Evolutionary conservation across 2,888 invertebrate genomes (phyloP).

Genomic region (Anoplius nigerrimus): DNA sequence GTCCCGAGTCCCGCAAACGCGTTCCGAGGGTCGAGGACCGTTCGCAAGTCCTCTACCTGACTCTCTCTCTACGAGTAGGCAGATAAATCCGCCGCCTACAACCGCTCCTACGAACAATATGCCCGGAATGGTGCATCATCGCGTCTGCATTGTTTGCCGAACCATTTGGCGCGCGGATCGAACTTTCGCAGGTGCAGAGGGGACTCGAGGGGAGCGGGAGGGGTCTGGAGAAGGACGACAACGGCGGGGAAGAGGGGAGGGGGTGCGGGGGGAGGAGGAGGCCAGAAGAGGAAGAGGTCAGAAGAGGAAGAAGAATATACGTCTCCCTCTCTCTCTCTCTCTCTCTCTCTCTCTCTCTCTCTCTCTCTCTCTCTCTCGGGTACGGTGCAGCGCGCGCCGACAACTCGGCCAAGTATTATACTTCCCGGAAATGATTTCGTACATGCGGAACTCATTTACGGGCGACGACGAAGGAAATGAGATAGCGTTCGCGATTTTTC

Average conservation of each 20-base stretch:
- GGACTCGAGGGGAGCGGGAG: conserved; percentile 7
- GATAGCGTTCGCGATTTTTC: no score
- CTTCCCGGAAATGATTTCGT: conserved; percentile 7
- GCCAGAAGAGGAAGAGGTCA: background rate
- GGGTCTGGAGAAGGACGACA: background rate
- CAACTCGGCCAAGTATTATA: background rate
- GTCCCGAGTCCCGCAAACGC: conserved; percentile 49
- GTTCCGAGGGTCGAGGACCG: conserved; percentile 61
- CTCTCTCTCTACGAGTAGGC: conserved; percentile 59
- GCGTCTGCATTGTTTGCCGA: conserved; percentile 63
- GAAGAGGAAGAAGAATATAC: background rate
- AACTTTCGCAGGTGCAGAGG: conserved; percentile 60
- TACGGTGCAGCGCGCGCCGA: no score
- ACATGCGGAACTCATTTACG: background rate
- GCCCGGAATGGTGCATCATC: conserved; percentile 65
- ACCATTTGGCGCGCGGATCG: conserved; percentile 54
- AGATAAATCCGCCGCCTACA: conserved; percentile 68
- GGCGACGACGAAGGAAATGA: no score
- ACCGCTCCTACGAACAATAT: conserved; percentile 65
- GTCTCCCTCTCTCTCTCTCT: no score
- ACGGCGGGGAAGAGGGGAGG: background rate
- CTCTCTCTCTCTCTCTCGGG: no score
- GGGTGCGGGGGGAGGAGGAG: no score
- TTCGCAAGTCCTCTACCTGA: conserved; percentile 51
- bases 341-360: no score